Evolutionary conservation across 2,113 vertebrate species (phyloP).

Genomic region (Probosciger aterrimus): DNA sequence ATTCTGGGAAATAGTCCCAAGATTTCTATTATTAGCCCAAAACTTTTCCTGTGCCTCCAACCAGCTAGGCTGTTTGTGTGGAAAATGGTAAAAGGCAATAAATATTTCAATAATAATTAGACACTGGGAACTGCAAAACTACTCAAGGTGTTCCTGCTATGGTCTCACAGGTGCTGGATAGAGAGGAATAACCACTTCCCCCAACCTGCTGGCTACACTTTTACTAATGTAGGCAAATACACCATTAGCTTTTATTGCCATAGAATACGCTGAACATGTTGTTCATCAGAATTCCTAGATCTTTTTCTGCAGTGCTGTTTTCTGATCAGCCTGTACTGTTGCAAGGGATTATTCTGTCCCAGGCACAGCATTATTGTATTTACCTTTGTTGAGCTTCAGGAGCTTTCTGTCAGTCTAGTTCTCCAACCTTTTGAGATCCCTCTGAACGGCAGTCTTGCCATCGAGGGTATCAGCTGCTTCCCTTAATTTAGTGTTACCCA

Average conservation of each 20-base stretch:
- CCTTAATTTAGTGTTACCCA: background rate
- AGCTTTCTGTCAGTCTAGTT: background rate
- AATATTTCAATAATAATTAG: background rate
- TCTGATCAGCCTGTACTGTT: background rate
- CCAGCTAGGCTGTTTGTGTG: background rate
- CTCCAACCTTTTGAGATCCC: background rate
- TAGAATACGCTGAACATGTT: background rate
- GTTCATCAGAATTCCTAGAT: background rate
- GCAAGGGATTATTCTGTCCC: background rate
- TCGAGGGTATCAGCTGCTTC: background rate
- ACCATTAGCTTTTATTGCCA: background rate
- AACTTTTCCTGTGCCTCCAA: background rate
- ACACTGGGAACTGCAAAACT: background rate
- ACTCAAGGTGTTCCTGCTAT: background rate
- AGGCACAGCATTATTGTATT: background rate
- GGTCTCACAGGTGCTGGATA: background rate
- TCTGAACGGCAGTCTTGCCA: background rate
- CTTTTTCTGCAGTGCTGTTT: background rate
- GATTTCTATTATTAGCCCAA: background rate
- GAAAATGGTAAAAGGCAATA: background rate
- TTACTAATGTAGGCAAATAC: background rate
- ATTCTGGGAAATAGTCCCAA: background rate
- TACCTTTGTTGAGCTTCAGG: background rate
- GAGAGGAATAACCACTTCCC: background rate
- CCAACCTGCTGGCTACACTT: background rate